phyloP scores from a whole-genome alignment of 2,797 vertebrate genomes.

The Tadarida brasiliensis region DNA sequence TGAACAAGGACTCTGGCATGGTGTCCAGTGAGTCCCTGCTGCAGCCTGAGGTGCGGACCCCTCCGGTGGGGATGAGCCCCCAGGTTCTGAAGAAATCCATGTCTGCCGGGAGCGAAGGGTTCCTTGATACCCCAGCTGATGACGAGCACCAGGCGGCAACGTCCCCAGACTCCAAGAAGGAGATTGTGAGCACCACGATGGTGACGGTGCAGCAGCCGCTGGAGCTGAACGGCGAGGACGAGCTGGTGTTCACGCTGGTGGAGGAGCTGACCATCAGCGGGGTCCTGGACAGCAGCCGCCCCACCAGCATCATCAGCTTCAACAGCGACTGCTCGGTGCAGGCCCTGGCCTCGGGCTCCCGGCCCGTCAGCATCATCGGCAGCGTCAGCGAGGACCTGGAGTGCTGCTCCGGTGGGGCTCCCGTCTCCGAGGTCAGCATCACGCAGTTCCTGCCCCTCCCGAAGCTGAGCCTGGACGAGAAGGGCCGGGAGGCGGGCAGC shows the following conservation, averaged over 20 bases:
- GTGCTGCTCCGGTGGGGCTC: constrained; percentile 87
- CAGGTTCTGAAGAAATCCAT: constrained; percentile 92
- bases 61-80: constrained; percentile 96
- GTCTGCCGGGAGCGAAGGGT: constrained; percentile 86
- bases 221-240: constrained; percentile 96
- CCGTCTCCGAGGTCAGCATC: constrained; percentile 86
- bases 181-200: constrained; percentile 95
- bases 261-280: constrained; percentile 97
- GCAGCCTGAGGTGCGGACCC: constrained; percentile 92
- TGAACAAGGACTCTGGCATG: constrained; percentile 90
- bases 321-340: constrained; percentile 93
- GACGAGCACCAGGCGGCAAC: constrained; percentile 78
- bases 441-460: constrained; percentile 89
- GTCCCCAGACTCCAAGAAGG: constrained; percentile 89
- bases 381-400: constrained; percentile 95
- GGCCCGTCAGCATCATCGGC: constrained; percentile 97
- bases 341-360: constrained; percentile 89
- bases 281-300: constrained; percentile 90
- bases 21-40: constrained; percentile 91
- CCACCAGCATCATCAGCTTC: constrained; percentile 95
- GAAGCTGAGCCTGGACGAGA: constrained; percentile 89
- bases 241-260: constrained; percentile 97
- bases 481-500: constrained; percentile 87
- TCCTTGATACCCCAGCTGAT: constrained; percentile 82
- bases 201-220: constrained; percentile 97